These are phyloP conservation scores for Xanthorhoe designata DNA, from an alignment of 2,888 invertebrate genomes.

Conservation along the genomic window DNA sequence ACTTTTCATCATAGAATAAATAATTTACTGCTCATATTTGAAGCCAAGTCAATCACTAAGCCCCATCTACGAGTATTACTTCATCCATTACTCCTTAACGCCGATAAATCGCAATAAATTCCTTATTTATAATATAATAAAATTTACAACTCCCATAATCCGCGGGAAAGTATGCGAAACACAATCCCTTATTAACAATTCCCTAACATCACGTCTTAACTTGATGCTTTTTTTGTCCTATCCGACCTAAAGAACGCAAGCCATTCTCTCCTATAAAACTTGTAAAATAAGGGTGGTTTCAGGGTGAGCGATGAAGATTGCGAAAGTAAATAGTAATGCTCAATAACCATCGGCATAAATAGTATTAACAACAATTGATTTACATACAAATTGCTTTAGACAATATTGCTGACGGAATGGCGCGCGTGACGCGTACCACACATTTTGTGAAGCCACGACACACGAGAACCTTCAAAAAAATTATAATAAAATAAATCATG, in stretches of 20 bases:
- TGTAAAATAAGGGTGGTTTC: constrained; percentile 53
- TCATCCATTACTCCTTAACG: constrained; percentile 52
- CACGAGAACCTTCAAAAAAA: background rate
- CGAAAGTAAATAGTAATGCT: constrained; percentile 79
- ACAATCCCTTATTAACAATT: constrained; percentile 79
- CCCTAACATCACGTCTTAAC: constrained; percentile 70
- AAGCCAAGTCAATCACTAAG: constrained; percentile 44
- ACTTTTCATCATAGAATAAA: constrained; percentile 39
- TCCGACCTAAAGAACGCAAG: constrained; percentile 40
- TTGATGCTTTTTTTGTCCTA: constrained; percentile 68
- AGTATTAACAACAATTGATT: constrained; percentile 86
- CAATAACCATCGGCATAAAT: constrained; percentile 84
- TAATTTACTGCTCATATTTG: constrained; percentile 44
- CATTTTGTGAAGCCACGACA: constrained; percentile 58
- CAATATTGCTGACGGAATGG: constrained; percentile 84
- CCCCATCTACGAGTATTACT: constrained; percentile 25
- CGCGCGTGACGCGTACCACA: constrained; percentile 78
- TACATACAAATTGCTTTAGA: constrained; percentile 86
- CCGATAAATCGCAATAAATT: constrained; percentile 70
- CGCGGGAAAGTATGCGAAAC: constrained; percentile 58
- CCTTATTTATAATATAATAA: constrained; percentile 81
- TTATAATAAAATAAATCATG: background rate
- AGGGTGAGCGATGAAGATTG: constrained; percentile 49
- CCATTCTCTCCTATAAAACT: constrained; percentile 48
- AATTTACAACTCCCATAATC: constrained; percentile 76